A percentile compares a stretch with the other conserved stretches of the same genome.
These are phyloP conservation scores for Echeneis naucrates DNA, from an alignment of 2,797 vertebrate species.

Conservation along the genomic window DNA sequence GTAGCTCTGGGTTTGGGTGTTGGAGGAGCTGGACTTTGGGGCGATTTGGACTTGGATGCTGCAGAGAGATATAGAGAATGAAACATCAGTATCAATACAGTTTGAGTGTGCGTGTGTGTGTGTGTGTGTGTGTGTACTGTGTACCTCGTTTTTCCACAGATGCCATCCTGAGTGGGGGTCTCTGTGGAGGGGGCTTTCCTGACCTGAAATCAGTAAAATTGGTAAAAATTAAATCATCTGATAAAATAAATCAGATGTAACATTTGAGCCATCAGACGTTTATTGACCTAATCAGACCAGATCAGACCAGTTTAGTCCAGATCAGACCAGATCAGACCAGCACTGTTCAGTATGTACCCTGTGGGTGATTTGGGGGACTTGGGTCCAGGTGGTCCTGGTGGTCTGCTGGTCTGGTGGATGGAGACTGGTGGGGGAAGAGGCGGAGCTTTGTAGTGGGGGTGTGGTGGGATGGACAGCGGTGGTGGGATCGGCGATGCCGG, in stretches of 20 bases:
- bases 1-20: conserved; percentile 91
- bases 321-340: no score
- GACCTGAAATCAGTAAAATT: conserved; percentile 75
- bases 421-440: conserved; percentile 72
- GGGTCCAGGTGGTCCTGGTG: conserved; percentile 12
- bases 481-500: conserved; percentile 17
- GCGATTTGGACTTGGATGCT: conserved; percentile 40
- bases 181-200: conserved; percentile 78
- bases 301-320: neutral
- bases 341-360: conserved; percentile 72
- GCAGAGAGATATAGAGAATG: conserved; percentile 43
- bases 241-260: no score
- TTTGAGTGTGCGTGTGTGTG: neutral
- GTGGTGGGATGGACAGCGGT: conserved; percentile 18
- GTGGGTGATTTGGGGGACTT: conserved; percentile 77
- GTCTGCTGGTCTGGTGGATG: conserved; percentile 84
- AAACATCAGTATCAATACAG: neutral
- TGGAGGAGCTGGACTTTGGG: conserved; percentile 82
- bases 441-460: conserved; percentile 75
- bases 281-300: neutral
- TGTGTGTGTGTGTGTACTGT: conserved; percentile 7
- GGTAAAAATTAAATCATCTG: neutral
- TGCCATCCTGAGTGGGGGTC: conserved; percentile 77
- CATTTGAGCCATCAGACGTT: no score
- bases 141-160: conserved; percentile 81